Evolutionary conservation across 1,140 invertebrate genomes (phyloP), one percentile per base, ranked within the genome.

Genomic region (Brachionus sp.): DNA sequence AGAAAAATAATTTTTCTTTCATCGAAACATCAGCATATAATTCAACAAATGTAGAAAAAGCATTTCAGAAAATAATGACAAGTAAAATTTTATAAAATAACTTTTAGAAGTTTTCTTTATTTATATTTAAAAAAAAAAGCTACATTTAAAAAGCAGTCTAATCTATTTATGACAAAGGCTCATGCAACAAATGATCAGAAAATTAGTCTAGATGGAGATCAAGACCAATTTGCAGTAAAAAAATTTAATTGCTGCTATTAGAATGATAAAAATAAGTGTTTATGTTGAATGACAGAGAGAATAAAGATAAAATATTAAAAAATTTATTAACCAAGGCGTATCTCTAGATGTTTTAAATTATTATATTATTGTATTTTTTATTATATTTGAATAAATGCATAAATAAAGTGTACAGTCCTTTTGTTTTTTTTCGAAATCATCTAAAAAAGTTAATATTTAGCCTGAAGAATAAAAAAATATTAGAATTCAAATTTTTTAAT

Each of bases 21-120:
- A 93, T 98, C 64, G 97, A 99, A 92, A 96, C 97, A 85, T 98
- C 96, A 92, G 97, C 97, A 85, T 99, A 98, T 94, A 97, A 99
- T 91, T 98, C 97, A 70, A 99, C 97, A 77, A 99, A 99, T 90
- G 97, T 99, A 86, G 97, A 99, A 91, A 94, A 95, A 86, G 98
- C 98, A 90, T 99, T 99, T 92, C 96, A 98, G 98, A 92, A 99
- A 99, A 91, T 92, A 99, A 90, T 98, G 96, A 91, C 12, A 3
- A 12, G 35, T 70, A 29, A 70, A 70, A 29, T 10, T 42, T 10
- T 7, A 42, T 13, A 42, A 57, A 23, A 19, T 23, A 25, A 53
- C n/a, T n/a, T n/a, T n/a, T n/a, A 53, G 7, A 57, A 23, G 2
- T 19, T 57, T 57, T 23, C 0, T 25, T 19, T 57, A 23, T 23